Conservation (phyloP, 2,113 vertebrate species). For the Neodontobutis hainanensis region DNA sequence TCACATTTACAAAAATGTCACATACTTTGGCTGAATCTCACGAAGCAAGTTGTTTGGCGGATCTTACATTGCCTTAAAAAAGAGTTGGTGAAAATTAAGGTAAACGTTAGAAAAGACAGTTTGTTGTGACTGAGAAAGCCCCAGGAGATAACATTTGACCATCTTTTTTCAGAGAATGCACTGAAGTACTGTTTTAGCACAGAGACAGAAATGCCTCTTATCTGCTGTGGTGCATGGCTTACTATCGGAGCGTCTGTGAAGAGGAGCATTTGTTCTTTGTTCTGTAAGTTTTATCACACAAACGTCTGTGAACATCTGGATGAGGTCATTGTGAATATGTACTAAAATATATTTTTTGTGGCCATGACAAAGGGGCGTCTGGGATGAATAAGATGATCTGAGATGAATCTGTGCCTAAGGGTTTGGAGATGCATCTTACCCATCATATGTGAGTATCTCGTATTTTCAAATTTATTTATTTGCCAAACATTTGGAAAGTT, state of each 20-base stretch:
- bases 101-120: neutral
- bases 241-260: too few relatives aligned
- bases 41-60: conserved; percentile 3
- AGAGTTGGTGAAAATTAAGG: neutral
- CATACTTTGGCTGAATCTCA: neutral
- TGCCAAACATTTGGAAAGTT: neutral
- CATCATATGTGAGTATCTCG: neutral
- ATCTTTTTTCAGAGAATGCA: too few relatives aligned
- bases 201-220: too few relatives aligned
- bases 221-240: too few relatives aligned
- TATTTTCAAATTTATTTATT: neutral
- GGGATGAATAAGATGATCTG: neutral
- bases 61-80: too few relatives aligned
- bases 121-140: neutral
- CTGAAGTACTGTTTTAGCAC: too few relatives aligned
- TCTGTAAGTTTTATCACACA: neutral
- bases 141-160: too few relatives aligned
- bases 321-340: neutral
- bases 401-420: neutral
- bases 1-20: conserved; percentile 18
- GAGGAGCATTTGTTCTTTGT: neutral
- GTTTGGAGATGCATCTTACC: neutral
- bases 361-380: neutral
- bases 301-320: neutral
- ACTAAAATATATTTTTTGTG: too few relatives aligned